Evolutionary conservation across 2,888 invertebrate species (phyloP).

Genomic region (Lordiphosa andalusiaca): DNA sequence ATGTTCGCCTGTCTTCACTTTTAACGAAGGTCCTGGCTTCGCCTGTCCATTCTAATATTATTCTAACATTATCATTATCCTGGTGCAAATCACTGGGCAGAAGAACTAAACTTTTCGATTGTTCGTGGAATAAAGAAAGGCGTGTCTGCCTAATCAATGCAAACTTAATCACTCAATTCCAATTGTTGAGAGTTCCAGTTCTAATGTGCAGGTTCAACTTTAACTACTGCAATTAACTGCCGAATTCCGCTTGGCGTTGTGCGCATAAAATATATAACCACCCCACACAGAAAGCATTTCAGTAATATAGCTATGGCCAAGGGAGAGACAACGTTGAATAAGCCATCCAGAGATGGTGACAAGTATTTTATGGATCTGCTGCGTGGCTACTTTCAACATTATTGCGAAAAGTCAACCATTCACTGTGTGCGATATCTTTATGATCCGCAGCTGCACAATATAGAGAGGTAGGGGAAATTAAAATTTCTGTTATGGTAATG

Average conservation of each 20-base stretch:
- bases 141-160: conserved; percentile 55
- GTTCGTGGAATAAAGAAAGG: conserved; percentile 33
- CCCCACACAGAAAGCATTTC: conserved; percentile 6
- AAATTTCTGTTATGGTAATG: too few relatives aligned
- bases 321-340: conserved; percentile 6
- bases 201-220: conserved; percentile 50
- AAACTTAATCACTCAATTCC: conserved; percentile 65
- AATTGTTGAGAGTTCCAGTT: conserved; percentile 23
- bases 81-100: conserved; percentile 34
- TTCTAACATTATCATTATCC: conserved; percentile 49
- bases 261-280: conserved; percentile 29
- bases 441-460: conserved; percentile 61
- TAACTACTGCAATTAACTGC: conserved; percentile 30
- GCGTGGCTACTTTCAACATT: conserved; percentile 66
- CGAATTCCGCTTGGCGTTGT: neutral
- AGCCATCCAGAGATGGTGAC: conserved; percentile 2
- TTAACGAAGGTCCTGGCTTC: too few relatives aligned
- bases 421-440: conserved; percentile 78
- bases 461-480: conserved; percentile 60
- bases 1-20: too few relatives aligned
- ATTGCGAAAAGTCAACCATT: conserved; percentile 75
- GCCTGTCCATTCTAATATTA: too few relatives aligned
- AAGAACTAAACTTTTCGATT: conserved; percentile 27
- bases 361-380: conserved; percentile 52
- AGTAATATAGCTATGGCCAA: conserved; percentile 34